phyloP scores from a whole-genome alignment of 2,113 vertebrate genomes.

The Phoenicopterus ruber region DNA sequence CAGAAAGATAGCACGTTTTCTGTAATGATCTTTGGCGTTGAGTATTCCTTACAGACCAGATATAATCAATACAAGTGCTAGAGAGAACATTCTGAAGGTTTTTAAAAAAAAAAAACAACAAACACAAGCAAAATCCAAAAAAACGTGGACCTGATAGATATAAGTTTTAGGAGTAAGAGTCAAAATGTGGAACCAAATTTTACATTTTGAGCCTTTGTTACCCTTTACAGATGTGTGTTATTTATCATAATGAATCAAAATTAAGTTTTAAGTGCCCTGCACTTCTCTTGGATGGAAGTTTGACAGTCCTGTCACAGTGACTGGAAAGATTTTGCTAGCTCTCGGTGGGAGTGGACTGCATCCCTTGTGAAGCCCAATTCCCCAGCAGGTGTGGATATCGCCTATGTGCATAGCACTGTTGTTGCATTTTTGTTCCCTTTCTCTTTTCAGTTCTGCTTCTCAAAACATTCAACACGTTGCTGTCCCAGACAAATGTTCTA shows the following conservation, averaged over 20 bases:
- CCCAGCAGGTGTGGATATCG: not conserved
- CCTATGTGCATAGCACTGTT: not conserved
- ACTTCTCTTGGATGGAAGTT: not conserved
- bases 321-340: not conserved
- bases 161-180: not conserved
- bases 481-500: not conserved
- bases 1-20: not conserved
- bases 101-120: not conserved
- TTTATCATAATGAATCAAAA: not conserved
- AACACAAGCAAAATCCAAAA: no score
- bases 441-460: not conserved
- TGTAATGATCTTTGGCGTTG: not conserved
- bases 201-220: not conserved
- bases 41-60: not conserved
- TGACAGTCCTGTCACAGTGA: not conserved
- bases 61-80: not conserved
- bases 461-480: not conserved
- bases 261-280: not conserved
- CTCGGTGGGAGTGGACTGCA: not conserved
- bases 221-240: not conserved
- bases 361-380: not conserved
- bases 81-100: not conserved
- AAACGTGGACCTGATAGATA: accelerated
- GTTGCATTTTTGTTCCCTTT: not conserved
- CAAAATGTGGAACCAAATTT: not conserved